Evolutionary conservation across 2,888 invertebrate genomes (phyloP).

Genomic region (Odontomyia ornata): DNA sequence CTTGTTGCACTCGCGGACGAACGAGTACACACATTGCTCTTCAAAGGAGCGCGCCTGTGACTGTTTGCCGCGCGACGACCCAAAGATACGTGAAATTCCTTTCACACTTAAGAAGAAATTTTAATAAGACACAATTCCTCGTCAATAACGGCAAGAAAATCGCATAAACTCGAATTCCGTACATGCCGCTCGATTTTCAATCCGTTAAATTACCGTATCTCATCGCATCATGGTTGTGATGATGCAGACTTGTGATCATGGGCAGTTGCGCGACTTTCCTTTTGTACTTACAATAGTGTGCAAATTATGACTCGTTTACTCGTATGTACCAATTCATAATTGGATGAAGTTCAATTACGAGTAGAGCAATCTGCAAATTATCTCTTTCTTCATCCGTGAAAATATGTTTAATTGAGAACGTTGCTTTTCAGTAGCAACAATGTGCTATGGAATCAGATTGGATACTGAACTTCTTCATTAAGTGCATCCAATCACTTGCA

Average conservation of each 20-base stretch:
- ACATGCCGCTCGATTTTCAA: slow-evolving; percentile 46
- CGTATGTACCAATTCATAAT: not conserved
- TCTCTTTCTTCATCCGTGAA: no score
- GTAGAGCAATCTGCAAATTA: no score
- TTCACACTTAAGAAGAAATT: slow-evolving; percentile 41
- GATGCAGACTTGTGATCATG: not conserved
- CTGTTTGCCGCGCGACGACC: slow-evolving; percentile 13
- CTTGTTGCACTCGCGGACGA: not conserved
- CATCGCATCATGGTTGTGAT: not conserved
- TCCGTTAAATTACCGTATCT: slow-evolving; percentile 49
- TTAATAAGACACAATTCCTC: slow-evolving; percentile 45
- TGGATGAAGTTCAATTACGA: no score
- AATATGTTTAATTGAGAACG: no score
- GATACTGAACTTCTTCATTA: no score
- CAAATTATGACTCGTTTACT: not conserved
- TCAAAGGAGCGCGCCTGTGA: slow-evolving; percentile 11
- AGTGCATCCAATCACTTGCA: no score
- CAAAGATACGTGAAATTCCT: slow-evolving; percentile 37
- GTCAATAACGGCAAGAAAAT: slow-evolving; percentile 42
- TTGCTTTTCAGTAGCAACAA: no score
- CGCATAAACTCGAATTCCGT: slow-evolving; percentile 45
- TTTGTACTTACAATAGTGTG: not conserved
- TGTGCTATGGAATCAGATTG: no score
- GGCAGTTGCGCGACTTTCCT: not conserved
- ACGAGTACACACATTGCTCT: not conserved